Conservation (phyloP, 1,140 invertebrate genomes). For the Riptortus pedestris region DNA sequence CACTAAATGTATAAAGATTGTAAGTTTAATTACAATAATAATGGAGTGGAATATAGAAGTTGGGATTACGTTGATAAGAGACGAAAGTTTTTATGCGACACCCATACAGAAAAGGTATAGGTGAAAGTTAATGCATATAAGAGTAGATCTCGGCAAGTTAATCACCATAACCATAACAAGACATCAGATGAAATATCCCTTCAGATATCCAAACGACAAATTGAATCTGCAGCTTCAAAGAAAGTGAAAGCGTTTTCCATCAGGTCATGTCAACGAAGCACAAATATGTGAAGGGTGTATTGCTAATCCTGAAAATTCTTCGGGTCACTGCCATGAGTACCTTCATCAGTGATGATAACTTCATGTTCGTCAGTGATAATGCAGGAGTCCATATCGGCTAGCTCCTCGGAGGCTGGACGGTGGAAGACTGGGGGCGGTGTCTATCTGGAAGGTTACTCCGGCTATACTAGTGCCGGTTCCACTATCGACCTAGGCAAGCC, state of each 20-base stretch:
- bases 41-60: no score
- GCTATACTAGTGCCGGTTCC: not conserved
- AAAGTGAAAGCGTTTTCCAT: not conserved
- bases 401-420: not conserved
- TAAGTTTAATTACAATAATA: no score
- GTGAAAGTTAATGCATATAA: no score
- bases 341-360: conserved; percentile 3
- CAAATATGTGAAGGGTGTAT: not conserved
- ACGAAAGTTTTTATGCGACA: no score
- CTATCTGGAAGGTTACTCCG: not conserved
- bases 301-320: not conserved
- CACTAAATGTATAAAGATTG: no score
- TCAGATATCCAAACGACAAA: not conserved
- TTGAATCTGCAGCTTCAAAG: not conserved
- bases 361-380: not conserved
- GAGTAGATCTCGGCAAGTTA: no score
- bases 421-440: not conserved
- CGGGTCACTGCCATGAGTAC: not conserved
- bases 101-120: no score
- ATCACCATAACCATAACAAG: no score
- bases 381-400: conserved; percentile 2
- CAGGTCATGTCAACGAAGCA: not conserved
- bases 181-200: no score
- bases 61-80: no score
- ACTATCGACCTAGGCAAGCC: conserved; percentile 13